Evolutionary conservation across 1,140 invertebrate genomes (phyloP).

Genomic region (Acarapis woodi): DNA sequence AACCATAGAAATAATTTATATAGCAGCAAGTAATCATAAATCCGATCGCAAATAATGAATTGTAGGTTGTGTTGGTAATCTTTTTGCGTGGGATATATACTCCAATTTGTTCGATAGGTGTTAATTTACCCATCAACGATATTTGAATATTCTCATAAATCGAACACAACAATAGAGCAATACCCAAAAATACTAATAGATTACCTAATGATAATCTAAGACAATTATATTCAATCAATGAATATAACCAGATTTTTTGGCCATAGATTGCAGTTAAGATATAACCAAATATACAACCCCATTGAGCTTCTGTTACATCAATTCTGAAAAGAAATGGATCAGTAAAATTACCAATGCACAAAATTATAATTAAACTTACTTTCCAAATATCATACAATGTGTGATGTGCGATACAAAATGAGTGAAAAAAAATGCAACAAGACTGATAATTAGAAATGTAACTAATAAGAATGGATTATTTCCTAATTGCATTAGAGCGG

Average conservation of each 20-base stretch:
- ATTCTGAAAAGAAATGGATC: slow-evolving; percentile 18
- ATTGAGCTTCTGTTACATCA: slow-evolving; percentile 94
- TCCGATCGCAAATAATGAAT: slow-evolving; percentile 9
- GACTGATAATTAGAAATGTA: slow-evolving; percentile 68
- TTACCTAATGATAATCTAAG: neutral
- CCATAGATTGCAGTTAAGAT: slow-evolving; percentile 60
- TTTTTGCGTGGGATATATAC: slow-evolving; percentile 1
- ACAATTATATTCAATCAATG: neutral
- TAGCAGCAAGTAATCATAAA: slow-evolving; percentile 5
- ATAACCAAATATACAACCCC: slow-evolving; percentile 64
- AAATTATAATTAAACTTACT: slow-evolving; percentile 15
- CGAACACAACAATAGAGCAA: neutral
- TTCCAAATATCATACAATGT: slow-evolving; percentile 65
- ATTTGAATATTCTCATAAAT: slow-evolving; percentile 3
- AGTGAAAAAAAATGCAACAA: slow-evolving; percentile 84
- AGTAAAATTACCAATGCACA: neutral
- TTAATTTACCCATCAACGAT: slow-evolving; percentile 3
- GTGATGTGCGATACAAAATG: slow-evolving; percentile 98
- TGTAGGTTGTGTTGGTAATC: neutral
- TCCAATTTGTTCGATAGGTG: slow-evolving; percentile 6
- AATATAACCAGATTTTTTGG: slow-evolving; percentile 39
- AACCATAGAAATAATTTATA: slow-evolving; percentile 3
- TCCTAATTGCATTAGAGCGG: slow-evolving; percentile 64
- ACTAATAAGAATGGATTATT: slow-evolving; percentile 72
- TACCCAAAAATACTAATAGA: slow-evolving; percentile 1